Conservation (phyloP, 1,140 invertebrate species). For the Temnothorax nylanderi region DNA sequence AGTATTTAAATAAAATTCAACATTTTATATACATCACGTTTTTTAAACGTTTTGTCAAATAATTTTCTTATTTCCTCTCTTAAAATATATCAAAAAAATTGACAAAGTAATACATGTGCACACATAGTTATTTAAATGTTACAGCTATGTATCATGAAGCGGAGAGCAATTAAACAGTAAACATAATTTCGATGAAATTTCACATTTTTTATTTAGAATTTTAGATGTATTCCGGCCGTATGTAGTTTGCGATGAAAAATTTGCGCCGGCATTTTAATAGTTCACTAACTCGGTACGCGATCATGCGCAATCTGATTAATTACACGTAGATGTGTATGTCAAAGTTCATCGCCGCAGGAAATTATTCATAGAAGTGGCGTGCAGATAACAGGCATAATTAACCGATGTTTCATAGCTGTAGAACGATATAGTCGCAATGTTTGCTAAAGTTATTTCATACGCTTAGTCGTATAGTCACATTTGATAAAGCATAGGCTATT, state of each 20-base stretch:
- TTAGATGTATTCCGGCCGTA: neutral
- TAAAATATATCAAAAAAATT: slow-evolving; percentile 6
- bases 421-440: slow-evolving; percentile 47
- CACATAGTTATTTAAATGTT: neutral
- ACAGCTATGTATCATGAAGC: neutral
- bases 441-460: slow-evolving; percentile 46
- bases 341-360: slow-evolving; percentile 59
- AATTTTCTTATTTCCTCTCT: neutral
- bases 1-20: neutral
- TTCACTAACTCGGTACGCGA: slow-evolving; percentile 42
- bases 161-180: neutral
- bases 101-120: neutral
- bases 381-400: slow-evolving; percentile 62
- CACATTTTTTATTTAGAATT: slow-evolving; percentile 22
- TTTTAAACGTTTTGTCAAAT: neutral
- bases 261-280: slow-evolving; percentile 18
- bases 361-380: slow-evolving; percentile 61
- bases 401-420: slow-evolving; percentile 56
- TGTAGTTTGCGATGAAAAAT: slow-evolving; percentile 46
- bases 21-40: neutral
- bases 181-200: neutral
- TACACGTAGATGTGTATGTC: slow-evolving; percentile 54
- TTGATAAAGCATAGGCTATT: slow-evolving; percentile 42
- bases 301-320: slow-evolving; percentile 60
- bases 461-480: slow-evolving; percentile 31